Base-by-base conservation (phyloP, 1,140 invertebrate species). In the Magallana angulata region DNA sequence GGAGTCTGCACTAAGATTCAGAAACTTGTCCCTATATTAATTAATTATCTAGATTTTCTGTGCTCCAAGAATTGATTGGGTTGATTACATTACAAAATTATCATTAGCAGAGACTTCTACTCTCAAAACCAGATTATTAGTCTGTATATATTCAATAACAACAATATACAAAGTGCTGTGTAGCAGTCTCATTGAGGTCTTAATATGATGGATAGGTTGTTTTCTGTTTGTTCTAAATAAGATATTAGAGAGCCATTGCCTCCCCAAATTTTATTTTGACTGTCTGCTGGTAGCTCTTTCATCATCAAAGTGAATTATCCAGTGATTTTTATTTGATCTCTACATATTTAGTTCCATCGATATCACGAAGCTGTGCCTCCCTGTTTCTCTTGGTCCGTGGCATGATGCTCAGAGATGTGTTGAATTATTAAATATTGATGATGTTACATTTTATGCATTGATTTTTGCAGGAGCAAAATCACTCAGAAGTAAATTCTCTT, bases 271-370 rank as follows among this genome's bases (percentile, higher is more conserved):
- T 30, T 12, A 71, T 71, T 30, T 71, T 71, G 30, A 30, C 68
- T 71, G n/a, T 71, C 18, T 71, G n/a, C 68, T 12, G 1, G 11
- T 8, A 30, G n/a, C 24, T 71, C 8, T 24, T 6, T 30, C n/a
- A 36, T 18, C 18, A 71, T 71, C 68, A 71, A 71, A 71, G 24
- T 71, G 68, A 71, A 71, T 71, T 71, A 71, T 71, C 18, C 5
- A n/a, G 60, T n/a, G 14, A 12, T 62, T 62, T 71, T 18, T 71
- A 30, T 71, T 8, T 18, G 36, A 30, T 24, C 36, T 24, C 36
- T 18, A 2, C 8, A 5, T 12, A 30, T 18, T 71, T 30, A 30
- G 11, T 30, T 18, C 68, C 24, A 30, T 11, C 68, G 1, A 11
- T 30, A 24, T 24, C 36, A 30, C 7, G 24, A 7, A 30, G 36